phyloP scores from a whole-genome alignment of 2,113 vertebrate species.

The Tachycineta bicolor region DNA sequence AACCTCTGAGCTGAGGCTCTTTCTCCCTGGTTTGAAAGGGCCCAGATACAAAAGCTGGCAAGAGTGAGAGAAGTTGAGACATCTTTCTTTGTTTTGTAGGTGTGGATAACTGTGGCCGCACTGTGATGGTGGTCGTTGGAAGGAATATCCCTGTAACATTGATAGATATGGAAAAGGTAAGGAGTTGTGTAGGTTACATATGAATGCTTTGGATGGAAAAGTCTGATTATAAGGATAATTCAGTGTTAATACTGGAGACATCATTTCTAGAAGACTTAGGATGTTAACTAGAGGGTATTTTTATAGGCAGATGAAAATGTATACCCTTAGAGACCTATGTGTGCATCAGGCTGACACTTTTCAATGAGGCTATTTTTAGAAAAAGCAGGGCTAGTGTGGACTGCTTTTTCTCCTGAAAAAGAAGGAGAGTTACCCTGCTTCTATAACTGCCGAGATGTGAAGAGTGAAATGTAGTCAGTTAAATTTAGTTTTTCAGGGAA shows the following conservation, averaged over 20 bases:
- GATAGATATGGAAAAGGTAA: conserved; percentile 97
- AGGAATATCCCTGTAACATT: conserved; percentile 94
- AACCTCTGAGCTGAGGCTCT: background rate
- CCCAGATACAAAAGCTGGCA: background rate
- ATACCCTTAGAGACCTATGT: background rate
- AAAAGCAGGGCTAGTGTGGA: background rate
- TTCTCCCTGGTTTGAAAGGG: background rate
- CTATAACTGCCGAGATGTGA: background rate
- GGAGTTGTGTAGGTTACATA: background rate
- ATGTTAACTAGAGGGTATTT: background rate
- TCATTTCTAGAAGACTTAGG: background rate
- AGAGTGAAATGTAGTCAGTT: background rate
- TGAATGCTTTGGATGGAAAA: background rate
- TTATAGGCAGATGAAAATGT: background rate
- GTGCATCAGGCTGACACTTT: background rate
- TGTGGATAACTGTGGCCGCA: conserved; percentile 90
- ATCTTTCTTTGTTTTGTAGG: conserved; percentile 71
- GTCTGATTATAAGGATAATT: background rate
- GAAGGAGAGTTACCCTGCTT: background rate
- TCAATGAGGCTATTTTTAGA: background rate
- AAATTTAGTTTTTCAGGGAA: background rate
- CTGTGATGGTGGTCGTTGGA: conserved; percentile 94
- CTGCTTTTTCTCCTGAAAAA: background rate
- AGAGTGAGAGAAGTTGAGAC: background rate
- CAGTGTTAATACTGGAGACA: background rate